Conservation (phyloP, 2,797 vertebrate species). For the Chiloscyllium punctatum region DNA sequence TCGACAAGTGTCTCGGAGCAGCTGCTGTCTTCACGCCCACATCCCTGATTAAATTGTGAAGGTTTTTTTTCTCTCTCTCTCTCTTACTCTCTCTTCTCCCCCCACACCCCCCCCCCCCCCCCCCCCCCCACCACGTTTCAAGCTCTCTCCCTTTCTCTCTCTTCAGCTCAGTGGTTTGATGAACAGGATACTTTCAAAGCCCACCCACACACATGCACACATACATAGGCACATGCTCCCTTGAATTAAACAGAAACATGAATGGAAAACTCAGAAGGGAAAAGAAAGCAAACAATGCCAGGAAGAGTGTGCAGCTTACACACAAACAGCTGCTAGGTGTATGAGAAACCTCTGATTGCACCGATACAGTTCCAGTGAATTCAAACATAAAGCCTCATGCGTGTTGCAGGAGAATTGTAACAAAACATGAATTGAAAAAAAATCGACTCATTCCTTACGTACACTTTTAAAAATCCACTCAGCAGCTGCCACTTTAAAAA, state of each 20-base stretch:
- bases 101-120: no score
- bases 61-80: constrained; percentile 15
- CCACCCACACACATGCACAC: constrained; percentile 22
- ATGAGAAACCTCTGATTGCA: background rate
- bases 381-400: background rate
- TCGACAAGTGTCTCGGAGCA: constrained; percentile 29
- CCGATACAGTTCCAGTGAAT: background rate
- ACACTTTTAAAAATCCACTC: background rate
- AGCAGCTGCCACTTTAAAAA: background rate
- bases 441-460: constrained; percentile 2
- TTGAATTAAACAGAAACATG: background rate
- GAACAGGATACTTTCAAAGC: constrained; percentile 24
- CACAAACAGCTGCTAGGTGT: background rate
- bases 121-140: background rate
- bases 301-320: constrained; percentile 2
- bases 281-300: constrained; percentile 15
- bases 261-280: constrained; percentile 25
- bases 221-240: background rate
- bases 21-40: constrained; percentile 32
- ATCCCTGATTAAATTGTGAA: constrained; percentile 30
- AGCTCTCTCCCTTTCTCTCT: constrained; percentile 14
- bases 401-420: background rate
- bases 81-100: background rate
- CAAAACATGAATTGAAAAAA: background rate
- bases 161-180: constrained; percentile 4